Percentiles rank a stretch among this genome's conserved stretches.
Evolutionary conservation across 2,888 invertebrate genomes (phyloP).

Genomic region (Selenia dentaria): DNA sequence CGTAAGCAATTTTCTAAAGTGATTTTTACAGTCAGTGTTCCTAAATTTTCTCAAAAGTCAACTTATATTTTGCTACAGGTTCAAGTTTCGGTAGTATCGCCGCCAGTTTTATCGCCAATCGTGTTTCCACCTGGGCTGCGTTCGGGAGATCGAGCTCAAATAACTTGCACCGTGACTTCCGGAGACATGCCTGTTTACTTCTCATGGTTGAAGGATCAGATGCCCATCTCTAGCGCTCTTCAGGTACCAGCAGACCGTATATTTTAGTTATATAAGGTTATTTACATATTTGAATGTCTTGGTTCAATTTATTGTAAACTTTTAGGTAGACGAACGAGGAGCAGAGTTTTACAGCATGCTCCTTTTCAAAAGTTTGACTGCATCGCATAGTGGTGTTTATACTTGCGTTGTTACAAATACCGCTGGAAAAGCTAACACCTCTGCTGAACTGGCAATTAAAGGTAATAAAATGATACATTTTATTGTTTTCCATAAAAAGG

Average conservation of each 20-base stretch:
- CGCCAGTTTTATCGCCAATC: conserved; percentile 94
- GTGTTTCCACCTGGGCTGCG: conserved; percentile 92
- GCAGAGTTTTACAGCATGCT: conserved; percentile 90
- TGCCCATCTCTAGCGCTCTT: conserved; percentile 86
- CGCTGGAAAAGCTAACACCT: conserved; percentile 89
- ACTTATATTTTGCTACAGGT: conserved; percentile 49
- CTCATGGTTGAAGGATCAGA: conserved; percentile 86
- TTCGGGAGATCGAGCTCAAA: conserved; percentile 90
- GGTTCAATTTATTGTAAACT: conserved; percentile 3
- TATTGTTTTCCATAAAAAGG: no score
- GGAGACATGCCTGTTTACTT: conserved; percentile 88
- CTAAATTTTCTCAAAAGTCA: not conserved
- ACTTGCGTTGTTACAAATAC: conserved; percentile 90
- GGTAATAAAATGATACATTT: no score
- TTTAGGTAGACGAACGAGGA: conserved; percentile 87
- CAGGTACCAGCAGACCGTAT: conserved; percentile 83
- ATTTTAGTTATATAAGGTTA: conserved; percentile 77
- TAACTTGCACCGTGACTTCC: conserved; percentile 92
- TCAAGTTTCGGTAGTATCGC: conserved; percentile 80
- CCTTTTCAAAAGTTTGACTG: conserved; percentile 88
- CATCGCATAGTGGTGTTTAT: conserved; percentile 88
- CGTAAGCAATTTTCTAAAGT: conserved; percentile 17
- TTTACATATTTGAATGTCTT: not conserved
- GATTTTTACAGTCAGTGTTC: conserved; percentile 7
- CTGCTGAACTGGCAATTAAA: conserved; percentile 89